phyloP scores from a whole-genome alignment of 2,888 invertebrate genomes.

The Drosophila eohydei region DNA sequence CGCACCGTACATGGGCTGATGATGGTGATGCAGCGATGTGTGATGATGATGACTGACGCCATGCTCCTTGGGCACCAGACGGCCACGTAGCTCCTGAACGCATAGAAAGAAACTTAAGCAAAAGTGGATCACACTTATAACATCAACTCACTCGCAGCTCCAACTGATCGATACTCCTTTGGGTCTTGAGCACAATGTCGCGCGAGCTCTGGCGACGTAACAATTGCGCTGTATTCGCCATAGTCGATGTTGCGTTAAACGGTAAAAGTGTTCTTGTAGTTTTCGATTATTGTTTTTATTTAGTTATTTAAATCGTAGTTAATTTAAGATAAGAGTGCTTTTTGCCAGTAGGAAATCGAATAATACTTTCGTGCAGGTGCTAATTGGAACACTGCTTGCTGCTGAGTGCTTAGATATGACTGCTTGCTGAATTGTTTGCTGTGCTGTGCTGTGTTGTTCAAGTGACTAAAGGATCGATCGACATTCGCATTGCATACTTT shows the following conservation, averaged over 20 bases:
- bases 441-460: slow-evolving; percentile 22
- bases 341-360: slow-evolving; percentile 7
- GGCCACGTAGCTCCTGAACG: slow-evolving; percentile 90
- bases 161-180: slow-evolving; percentile 92
- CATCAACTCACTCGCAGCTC: slow-evolving; percentile 90
- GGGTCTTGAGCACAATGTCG: slow-evolving; percentile 88
- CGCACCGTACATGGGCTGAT: slow-evolving; percentile 90
- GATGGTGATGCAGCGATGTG: slow-evolving; percentile 72
- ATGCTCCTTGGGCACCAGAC: slow-evolving; percentile 89
- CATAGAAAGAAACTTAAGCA: neutral
- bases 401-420: neutral
- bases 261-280: slow-evolving; percentile 19
- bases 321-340: slow-evolving; percentile 4
- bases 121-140: neutral
- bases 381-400: neutral
- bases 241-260: slow-evolving; percentile 78
- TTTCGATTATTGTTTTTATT: slow-evolving; percentile 15
- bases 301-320: slow-evolving; percentile 14
- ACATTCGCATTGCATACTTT: slow-evolving; percentile 46
- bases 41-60: slow-evolving; percentile 87
- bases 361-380: slow-evolving; percentile 28
- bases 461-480: slow-evolving; percentile 19
- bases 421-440: slow-evolving; percentile 15
- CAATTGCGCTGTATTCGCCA: slow-evolving; percentile 96
- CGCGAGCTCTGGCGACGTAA: slow-evolving; percentile 95